Evolutionary conservation across 2,888 invertebrate species (phyloP).

Genomic region (Apotomis capreana): DNA sequence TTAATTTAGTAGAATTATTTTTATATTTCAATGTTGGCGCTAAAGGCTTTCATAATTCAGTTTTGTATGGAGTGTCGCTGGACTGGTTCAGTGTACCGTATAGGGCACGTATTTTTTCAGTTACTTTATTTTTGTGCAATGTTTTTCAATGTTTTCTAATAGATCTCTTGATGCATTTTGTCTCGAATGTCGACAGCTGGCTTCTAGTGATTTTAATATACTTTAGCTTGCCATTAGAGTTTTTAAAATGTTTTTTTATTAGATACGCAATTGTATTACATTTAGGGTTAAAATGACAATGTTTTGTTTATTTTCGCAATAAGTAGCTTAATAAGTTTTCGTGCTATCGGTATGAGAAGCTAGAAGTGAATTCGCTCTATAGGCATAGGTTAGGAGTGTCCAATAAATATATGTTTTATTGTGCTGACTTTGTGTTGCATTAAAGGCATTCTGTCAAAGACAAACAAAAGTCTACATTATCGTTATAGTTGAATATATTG

Average conservation of each 20-base stretch:
- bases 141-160: constrained; percentile 17
- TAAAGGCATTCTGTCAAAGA: too few relatives aligned
- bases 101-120: background rate
- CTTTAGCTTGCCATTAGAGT: constrained; percentile 38
- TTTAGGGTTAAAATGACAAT: background rate
- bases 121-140: constrained; percentile 16
- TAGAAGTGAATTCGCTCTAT: too few relatives aligned
- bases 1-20: too few relatives aligned
- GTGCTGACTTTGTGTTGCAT: background rate
- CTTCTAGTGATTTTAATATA: constrained; percentile 35
- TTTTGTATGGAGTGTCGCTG: too few relatives aligned
- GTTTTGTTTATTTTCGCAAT: constrained; percentile 7
- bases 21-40: too few relatives aligned
- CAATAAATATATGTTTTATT: background rate
- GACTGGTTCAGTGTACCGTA: too few relatives aligned
- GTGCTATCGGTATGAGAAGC: too few relatives aligned
- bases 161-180: constrained; percentile 41
- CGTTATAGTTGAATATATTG: too few relatives aligned
- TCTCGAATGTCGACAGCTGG: constrained; percentile 40
- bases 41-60: too few relatives aligned
- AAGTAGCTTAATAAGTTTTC: background rate
- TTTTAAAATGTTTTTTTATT: constrained; percentile 19
- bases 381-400: too few relatives aligned
- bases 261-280: background rate
- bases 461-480: too few relatives aligned